These are phyloP conservation scores for Dorcus parallelipipedus DNA, from an alignment of 2,888 invertebrate species.

Conservation along the genomic window DNA sequence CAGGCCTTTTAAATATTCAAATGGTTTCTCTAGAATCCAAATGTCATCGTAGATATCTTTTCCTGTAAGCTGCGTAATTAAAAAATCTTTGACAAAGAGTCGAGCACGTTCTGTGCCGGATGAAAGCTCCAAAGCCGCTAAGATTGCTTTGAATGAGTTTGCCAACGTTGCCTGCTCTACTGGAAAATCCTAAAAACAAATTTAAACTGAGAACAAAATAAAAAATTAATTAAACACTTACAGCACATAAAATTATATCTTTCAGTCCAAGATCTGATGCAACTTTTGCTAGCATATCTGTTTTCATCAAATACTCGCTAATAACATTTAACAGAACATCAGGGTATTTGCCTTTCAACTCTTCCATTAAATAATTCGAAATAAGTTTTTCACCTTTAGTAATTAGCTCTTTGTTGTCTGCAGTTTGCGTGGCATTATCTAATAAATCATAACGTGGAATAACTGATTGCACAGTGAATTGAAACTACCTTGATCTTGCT, in stretches of 20 bases:
- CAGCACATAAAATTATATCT: conserved; percentile 75
- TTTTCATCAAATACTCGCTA: conserved; percentile 62
- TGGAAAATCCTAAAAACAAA: conserved; percentile 65
- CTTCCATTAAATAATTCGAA: conserved; percentile 60
- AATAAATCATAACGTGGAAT: not conserved
- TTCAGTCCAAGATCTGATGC: conserved; percentile 74
- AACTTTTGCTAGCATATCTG: conserved; percentile 66
- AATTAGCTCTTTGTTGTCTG: conserved; percentile 67
- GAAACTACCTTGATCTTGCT: conserved; percentile 29
- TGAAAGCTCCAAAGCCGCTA: conserved; percentile 71
- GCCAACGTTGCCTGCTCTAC: conserved; percentile 62
- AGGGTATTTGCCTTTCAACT: conserved; percentile 70
- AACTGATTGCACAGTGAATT: not conserved
- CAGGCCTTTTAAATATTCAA: conserved; percentile 64
- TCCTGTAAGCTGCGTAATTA: conserved; percentile 80
- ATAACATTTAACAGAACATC: conserved; percentile 70
- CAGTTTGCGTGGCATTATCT: not conserved
- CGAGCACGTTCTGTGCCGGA: conserved; percentile 64
- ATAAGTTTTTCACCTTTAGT: conserved; percentile 67
- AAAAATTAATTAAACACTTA: conserved; percentile 50
- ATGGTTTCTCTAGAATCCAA: conserved; percentile 79
- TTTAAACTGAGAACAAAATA: not conserved
- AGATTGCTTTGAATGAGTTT: conserved; percentile 74
- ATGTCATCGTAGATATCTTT: conserved; percentile 76
- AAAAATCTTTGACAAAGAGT: conserved; percentile 80